These are phyloP conservation scores for Agapornis canus DNA, from an alignment of 2,797 vertebrate species.

Conservation along the genomic window DNA sequence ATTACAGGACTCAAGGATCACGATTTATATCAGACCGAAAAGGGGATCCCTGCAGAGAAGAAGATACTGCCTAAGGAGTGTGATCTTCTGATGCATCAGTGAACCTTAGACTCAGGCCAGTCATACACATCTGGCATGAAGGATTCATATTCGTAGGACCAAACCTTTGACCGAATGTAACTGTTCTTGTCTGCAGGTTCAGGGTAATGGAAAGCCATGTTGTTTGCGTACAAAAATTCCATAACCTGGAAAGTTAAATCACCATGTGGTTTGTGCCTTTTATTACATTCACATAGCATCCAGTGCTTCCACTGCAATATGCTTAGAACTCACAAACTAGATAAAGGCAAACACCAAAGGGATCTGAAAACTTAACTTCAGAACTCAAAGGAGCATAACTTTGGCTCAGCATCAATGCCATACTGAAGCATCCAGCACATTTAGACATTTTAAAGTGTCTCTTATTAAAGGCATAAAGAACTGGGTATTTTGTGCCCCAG, in stretches of 20 bases:
- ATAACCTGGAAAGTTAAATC: slow-evolving; percentile 80
- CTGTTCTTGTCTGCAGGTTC: slow-evolving; percentile 89
- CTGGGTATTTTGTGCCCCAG: background rate
- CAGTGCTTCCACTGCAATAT: rapidly evolving
- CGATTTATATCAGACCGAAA: background rate
- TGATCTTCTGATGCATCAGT: slow-evolving; percentile 31
- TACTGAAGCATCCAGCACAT: background rate
- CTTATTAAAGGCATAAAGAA: background rate
- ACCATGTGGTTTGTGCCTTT: background rate
- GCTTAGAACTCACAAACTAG: background rate
- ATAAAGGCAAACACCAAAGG: background rate
- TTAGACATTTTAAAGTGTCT: rapidly evolving
- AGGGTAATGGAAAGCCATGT: slow-evolving; percentile 96
- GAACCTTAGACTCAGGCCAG: slow-evolving; percentile 85
- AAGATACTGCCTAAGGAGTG: background rate
- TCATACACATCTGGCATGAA: slow-evolving; percentile 92
- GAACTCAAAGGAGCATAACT: rapidly evolving
- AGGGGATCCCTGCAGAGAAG: slow-evolving; percentile 57
- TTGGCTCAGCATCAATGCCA: rapidly evolving
- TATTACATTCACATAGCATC: rapidly evolving
- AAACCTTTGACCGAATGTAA: slow-evolving; percentile 85
- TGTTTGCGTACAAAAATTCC: slow-evolving; percentile 90
- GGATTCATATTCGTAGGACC: slow-evolving; percentile 90
- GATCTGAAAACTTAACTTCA: background rate
- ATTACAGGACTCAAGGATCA: slow-evolving; percentile 7